Base-by-base conservation (phyloP, 2,113 vertebrate species). In the Chloropsis cyanopogon region DNA sequence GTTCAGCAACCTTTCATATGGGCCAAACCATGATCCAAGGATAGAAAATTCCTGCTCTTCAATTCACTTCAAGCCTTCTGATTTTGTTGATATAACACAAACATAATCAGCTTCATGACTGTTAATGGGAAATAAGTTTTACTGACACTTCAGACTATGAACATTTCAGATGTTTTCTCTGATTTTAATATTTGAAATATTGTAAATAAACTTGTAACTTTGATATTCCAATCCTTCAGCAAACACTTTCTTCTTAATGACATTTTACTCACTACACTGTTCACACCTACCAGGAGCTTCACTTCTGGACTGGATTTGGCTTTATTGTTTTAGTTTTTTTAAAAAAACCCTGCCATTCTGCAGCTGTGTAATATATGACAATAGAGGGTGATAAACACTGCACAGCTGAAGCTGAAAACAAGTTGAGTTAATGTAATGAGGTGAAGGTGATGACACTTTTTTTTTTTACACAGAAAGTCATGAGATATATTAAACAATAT, bases 381-480 rank as follows among this genome's bases (percentile, higher is more conserved):
- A 83, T 79, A 86, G 82, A 94, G 60, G 18, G 79, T 94, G 90
- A 95, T 90, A 96, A 96, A 96, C 81, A 94, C 76, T 64, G 79
- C 86, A 93, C 82, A 96, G 94, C 94, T 93, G 90, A 95, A 81
- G 56, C 87, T 87, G 83, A 91, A 96, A 96, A 87, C 46, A 90
- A 92, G 70, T 72, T 53, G 33, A 91, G 71, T 86, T 93, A 88
- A 90, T 68, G 49, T 88, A 90, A 95, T 82, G 81, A 94, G 88
- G 66, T 81, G 76, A 93, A 96, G 85, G 92, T 97, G 94, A 81
- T 96, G 90, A 95, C 88, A 88, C 37, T 13, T 69, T 76, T 90
- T 37, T 37, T 87, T 94, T 93, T 56, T 41, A 88, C 53, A 72
- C 49, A 69, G n/a, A 94, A 86, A 86, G 44, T 31, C 88, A 41